Evolutionary conservation across 2,113 vertebrate species (phyloP).

Genomic region (Nesospiza acunhae): DNA sequence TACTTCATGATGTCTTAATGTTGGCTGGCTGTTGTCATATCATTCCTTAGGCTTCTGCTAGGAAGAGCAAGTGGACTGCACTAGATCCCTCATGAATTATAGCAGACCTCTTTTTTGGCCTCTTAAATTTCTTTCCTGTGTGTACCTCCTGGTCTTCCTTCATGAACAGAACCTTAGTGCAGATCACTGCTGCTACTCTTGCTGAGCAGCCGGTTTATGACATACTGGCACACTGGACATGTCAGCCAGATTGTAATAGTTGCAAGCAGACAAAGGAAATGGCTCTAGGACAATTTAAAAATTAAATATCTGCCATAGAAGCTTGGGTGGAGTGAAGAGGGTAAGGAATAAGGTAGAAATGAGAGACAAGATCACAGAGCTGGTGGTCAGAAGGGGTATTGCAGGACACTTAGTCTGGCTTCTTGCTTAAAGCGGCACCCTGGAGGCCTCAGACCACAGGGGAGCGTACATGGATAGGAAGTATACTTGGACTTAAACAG

Average conservation of each 20-base stretch:
- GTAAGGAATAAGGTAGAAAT: background rate
- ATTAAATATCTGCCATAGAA: background rate
- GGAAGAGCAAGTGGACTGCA: background rate
- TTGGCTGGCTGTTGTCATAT: background rate
- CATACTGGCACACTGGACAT: background rate
- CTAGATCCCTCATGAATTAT: background rate
- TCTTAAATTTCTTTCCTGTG: background rate
- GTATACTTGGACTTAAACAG: background rate
- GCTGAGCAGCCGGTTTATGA: background rate
- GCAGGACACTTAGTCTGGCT: background rate
- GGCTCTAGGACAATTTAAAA: background rate
- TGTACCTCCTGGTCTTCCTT: background rate
- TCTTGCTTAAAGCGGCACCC: background rate
- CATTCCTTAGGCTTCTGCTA: background rate
- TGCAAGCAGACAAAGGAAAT: background rate
- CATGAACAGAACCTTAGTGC: background rate
- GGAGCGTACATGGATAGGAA: background rate
- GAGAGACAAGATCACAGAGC: background rate
- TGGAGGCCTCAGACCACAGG: background rate
- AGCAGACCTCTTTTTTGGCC: background rate
- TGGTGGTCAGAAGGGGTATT: background rate
- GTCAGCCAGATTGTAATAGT: background rate
- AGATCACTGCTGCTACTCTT: background rate
- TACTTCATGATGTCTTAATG: constrained; percentile 21
- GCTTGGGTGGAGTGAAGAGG: background rate